phyloP scores from a whole-genome alignment of 37 sponge, comb jelly and placozoan genomes.

The Petrosia ficiformis region DNA sequence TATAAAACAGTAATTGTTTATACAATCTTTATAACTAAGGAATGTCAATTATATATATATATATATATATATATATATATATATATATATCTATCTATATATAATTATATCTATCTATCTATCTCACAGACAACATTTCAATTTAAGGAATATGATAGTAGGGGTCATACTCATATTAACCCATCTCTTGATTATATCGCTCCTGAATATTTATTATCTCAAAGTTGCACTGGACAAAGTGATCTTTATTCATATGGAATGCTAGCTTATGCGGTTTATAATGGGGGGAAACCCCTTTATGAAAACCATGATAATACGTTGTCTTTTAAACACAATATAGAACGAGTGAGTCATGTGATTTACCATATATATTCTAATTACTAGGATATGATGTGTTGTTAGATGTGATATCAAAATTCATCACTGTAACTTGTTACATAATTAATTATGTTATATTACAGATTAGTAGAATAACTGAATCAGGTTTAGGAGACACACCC shows the following conservation, averaged over 20 bases:
- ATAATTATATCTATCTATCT: too few relatives aligned
- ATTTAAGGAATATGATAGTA: too few relatives aligned
- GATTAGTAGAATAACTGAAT: constrained; percentile 68
- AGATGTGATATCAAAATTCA: too few relatives aligned
- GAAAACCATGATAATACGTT: constrained; percentile 57
- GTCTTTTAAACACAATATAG: constrained; percentile 68
- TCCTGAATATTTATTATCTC: constrained; percentile 65
- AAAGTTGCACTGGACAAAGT: constrained; percentile 19
- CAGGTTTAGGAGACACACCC: constrained; percentile 50
- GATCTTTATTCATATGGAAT: constrained; percentile 81
- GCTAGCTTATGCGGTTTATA: constrained; percentile 63
- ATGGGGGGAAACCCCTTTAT: constrained; percentile 57
- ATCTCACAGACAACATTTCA: too few relatives aligned
- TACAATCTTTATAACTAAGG: too few relatives aligned
- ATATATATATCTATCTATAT: too few relatives aligned
- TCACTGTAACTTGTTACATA: too few relatives aligned
- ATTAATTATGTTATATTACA: constrained; percentile 12
- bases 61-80: too few relatives aligned
- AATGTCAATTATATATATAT: too few relatives aligned
- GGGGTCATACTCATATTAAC: too few relatives aligned
- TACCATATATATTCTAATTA: neutral
- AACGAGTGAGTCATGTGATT: constrained; percentile 51
- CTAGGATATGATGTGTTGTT: neutral
- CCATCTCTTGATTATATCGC: constrained; percentile 80
- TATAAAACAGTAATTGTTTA: too few relatives aligned